Conservation (phyloP, 2,113 vertebrate genomes). For the Ptilorrhoa leucosticta region DNA sequence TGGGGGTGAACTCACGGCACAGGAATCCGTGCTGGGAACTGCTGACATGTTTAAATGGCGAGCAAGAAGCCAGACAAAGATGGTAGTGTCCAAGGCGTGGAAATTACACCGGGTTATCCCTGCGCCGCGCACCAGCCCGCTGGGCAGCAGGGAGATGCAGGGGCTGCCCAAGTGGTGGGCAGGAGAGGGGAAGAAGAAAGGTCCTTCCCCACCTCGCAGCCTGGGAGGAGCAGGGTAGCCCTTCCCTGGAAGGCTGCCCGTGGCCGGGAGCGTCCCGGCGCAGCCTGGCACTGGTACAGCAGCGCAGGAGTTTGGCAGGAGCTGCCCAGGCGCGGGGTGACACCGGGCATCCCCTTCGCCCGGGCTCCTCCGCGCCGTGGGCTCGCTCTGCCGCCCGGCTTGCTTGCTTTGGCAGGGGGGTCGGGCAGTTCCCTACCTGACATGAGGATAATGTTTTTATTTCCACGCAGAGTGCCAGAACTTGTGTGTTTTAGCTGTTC, state of each 20-base stretch:
- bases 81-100: not conserved
- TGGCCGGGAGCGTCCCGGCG: fast-evolving
- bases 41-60: slow-evolving; percentile 19
- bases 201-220: not conserved
- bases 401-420: slow-evolving; percentile 38
- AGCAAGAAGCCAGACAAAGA: slow-evolving; percentile 19
- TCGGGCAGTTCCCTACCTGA: slow-evolving; percentile 48
- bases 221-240: not conserved
- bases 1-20: slow-evolving; percentile 13
- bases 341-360: not conserved
- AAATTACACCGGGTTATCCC: not conserved
- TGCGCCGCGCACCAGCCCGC: fast-evolving
- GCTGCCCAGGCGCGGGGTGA: not conserved
- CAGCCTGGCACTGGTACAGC: not conserved
- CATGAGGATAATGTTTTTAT: slow-evolving; percentile 56
- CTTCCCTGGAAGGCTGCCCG: not conserved
- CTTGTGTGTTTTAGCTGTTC: slow-evolving; percentile 36
- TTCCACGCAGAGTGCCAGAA: slow-evolving; percentile 35
- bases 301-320: not conserved
- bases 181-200: not conserved
- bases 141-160: not conserved
- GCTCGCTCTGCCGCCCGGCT: not conserved
- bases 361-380: not conserved
- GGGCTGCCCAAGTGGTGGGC: fast-evolving
- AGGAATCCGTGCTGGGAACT: slow-evolving; percentile 40